These are phyloP conservation scores for Melanostigma gelatinosum DNA, from an alignment of 2,113 vertebrate genomes.

Conservation along the genomic window DNA sequence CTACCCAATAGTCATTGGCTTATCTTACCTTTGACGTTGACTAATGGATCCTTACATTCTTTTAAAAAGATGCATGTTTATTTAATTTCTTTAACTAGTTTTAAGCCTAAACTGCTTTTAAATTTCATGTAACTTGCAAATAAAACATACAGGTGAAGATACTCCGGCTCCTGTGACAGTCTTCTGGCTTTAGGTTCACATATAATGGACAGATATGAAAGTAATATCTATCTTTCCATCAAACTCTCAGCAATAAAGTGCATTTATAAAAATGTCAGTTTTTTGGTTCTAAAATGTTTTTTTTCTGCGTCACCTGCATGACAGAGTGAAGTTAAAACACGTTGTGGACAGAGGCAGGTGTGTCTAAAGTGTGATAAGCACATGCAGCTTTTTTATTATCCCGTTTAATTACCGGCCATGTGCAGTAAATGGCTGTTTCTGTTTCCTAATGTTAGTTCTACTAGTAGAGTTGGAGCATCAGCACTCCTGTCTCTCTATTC, in stretches of 20 bases:
- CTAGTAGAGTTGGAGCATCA: conserved; percentile 13
- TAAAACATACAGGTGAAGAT: not conserved
- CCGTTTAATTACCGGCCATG: conserved; percentile 51
- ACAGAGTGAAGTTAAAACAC: conserved; percentile 12
- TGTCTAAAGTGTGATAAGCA: conserved; percentile 31
- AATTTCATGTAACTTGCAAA: not conserved
- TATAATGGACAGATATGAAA: not conserved
- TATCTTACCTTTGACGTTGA: not conserved
- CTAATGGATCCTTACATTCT: not conserved
- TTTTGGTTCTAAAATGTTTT: not conserved
- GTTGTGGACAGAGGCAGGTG: conserved; percentile 35
- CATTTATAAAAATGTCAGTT: not conserved
- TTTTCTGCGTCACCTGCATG: not conserved
- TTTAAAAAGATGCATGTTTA: not conserved
- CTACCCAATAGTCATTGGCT: not conserved
- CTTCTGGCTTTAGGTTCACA: not conserved
- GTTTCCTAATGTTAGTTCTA: conserved; percentile 42
- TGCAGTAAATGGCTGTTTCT: conserved; percentile 52
- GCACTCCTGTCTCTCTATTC: conserved; percentile 26
- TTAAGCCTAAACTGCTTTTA: not conserved
- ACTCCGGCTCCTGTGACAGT: not conserved
- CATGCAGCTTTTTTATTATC: conserved; percentile 46
- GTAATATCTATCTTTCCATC: not conserved
- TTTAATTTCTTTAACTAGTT: not conserved
- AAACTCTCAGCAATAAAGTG: not conserved